Evolutionary conservation across 92 coral and sea anemone species (phyloP), one percentile per base, ranked within the genome.

Genomic region (Epizoanthus ramosus): DNA sequence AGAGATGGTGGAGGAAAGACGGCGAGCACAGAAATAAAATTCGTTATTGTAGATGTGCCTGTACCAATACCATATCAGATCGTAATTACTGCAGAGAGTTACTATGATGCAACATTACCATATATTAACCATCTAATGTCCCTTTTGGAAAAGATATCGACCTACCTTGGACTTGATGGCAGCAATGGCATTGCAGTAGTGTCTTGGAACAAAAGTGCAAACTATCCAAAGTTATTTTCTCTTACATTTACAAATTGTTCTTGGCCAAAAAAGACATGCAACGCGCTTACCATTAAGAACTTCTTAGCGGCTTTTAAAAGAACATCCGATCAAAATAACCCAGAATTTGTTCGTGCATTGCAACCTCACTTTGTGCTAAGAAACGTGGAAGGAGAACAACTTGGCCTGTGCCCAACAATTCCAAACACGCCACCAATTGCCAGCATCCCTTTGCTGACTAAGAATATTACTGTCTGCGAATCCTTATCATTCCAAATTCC

Each of bases 371-470:
- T 84, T 70, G 64, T 75, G 53, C 25, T 84, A 50, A 28, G 31
- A 21, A 63, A 63, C n/a, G 24, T 68, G 8, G 35, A 70, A 13
- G 81, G 56, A 74, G 56, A 74, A 63, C 24, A 63, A 31, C 13
- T 63, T 19, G 83, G 77, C 7, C 57, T 73, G 37, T 84, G 87
- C n/a, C 24, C 56, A 52, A 7, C 45, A 3, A 21, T 45, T 15
- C 79, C 81, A 15, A 79, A 85, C 73, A 74, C 74, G 15, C 77
- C 85, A n/a, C 88, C 88, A 39, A 85, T 45, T 13, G 58, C 75
- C 18, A 22, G 17, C 28, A 18, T 35, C 22, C 22, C 39, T 35
- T 41, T 79, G 28, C 45, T 82, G 16, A 65, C 60, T 17, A 57
- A 77, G 39, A 70, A 79, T 45, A 37, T 69, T 31, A 63, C 76